Base-by-base conservation (phyloP, 2,113 vertebrate species). In the Galbula dea region DNA sequence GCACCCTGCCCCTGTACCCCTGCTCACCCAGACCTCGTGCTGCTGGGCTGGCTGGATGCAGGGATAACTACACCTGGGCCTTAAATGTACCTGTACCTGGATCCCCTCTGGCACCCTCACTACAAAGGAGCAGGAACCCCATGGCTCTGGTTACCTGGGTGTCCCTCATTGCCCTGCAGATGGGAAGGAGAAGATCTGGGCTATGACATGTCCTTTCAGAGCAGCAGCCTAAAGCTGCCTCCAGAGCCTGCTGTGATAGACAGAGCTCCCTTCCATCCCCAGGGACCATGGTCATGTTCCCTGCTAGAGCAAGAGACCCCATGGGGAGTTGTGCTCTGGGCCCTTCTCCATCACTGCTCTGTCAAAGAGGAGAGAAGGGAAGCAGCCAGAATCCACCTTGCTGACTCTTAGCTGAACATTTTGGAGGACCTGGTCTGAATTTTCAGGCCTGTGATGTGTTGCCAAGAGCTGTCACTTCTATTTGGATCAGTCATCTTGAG, bases 391-490 rank as follows among this genome's bases (percentile, higher is more conserved):
- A 67, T 37, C 29, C 66, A 51, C 80, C 80, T 88, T 54, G 30
- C 43, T 48, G 36, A n/a, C 59, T 69, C 49, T 32, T 17, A 69
- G 57, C 51, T 55, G 61, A 88, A 83, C 23, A 5, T 55, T 95
- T 78, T 81, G 61, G 68, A 96, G 51, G 73, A 77, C 51, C 52
- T 74, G 73, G 72, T 84, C 58, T 66, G 80, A 93, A 46, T 86
- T 88, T 86, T 69, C 80, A 63, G 73, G 63, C 89, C 41, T 75
- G 76, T 80, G 80, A 43, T 73, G 48, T 58, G 34, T 4, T 95
- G 89, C 83, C 86, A 88, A 48, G 83, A 83, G 86, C 93, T 86
- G 94, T 90, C 95, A 74, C 59, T 88, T 92, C 59, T 57, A 1
- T 72, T 96, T 20, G 68, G 51, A 66, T 86, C 83, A 62, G 68